Percentiles rank a stretch among this genome's conserved stretches.
phyloP scores from a whole-genome alignment of 2,113 vertebrate genomes.

The Nannospalax galili region DNA sequence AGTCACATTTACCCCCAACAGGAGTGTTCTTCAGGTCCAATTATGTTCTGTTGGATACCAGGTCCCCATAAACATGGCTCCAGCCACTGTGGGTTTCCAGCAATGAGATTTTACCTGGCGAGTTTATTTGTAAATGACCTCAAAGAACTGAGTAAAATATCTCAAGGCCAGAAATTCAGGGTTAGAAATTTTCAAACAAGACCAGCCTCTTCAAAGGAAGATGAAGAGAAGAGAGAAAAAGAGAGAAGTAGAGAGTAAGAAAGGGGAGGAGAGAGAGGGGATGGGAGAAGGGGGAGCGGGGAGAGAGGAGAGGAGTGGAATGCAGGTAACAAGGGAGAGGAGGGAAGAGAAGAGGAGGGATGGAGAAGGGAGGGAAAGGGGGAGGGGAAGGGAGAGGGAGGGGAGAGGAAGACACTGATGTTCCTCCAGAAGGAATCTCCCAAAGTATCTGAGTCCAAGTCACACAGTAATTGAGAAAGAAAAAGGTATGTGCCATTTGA shows the following conservation, averaged over 20 bases:
- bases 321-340: background rate
- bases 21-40: background rate
- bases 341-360: background rate
- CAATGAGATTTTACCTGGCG: constrained; percentile 25
- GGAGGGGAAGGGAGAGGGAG: background rate
- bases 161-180: constrained; percentile 58
- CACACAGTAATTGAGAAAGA: constrained; percentile 25
- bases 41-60: constrained; percentile 1
- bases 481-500: constrained; percentile 21
- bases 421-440: constrained; percentile 53
- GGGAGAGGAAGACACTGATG: background rate
- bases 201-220: constrained; percentile 61
- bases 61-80: constrained; percentile 41
- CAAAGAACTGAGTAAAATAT: constrained; percentile 65
- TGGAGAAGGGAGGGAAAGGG: too few species aligned
- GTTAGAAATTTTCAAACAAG: constrained; percentile 67
- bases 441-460: constrained; percentile 39
- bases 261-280: background rate
- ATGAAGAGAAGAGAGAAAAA: background rate
- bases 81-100: constrained; percentile 31
- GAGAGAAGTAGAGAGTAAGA: background rate
- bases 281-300: background rate
- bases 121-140: constrained; percentile 69
- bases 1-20: background rate
- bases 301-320: background rate